phyloP scores from a whole-genome alignment of 2,113 vertebrate genomes.

The Hydropotes inermis region DNA sequence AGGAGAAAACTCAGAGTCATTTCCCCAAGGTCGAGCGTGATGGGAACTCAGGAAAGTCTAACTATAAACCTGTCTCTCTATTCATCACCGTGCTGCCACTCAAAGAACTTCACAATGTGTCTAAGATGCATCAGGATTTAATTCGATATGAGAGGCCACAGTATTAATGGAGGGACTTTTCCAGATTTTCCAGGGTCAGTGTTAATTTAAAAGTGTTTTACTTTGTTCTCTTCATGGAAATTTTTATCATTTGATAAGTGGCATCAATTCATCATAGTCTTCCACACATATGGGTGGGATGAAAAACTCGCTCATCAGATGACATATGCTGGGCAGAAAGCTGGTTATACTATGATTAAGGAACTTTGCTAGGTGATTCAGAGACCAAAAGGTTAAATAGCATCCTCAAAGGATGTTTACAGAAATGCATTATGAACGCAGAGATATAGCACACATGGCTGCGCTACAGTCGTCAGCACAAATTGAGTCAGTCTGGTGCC shows the following conservation, averaged over 20 bases:
- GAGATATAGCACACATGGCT: accelerated
- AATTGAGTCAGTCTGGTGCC: not conserved
- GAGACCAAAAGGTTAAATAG: not conserved
- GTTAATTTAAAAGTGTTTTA: not conserved
- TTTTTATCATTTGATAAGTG: not conserved
- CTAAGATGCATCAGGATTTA: not conserved
- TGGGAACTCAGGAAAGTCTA: not conserved
- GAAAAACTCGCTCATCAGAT: not conserved
- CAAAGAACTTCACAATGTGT: not conserved
- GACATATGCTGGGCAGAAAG: not conserved
- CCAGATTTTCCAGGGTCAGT: not conserved
- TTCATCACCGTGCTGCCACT: too few relatives aligned
- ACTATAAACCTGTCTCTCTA: not conserved
- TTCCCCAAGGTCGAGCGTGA: not conserved
- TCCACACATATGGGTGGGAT: not conserved
- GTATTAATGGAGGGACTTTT: not conserved
- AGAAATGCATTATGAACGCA: not conserved
- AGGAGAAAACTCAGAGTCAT: not conserved
- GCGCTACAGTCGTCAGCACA: accelerated
- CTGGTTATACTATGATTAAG: not conserved
- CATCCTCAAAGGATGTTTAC: not conserved
- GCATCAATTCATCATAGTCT: not conserved
- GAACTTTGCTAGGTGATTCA: not conserved
- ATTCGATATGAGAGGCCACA: not conserved
- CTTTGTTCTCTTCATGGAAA: not conserved